phyloP scores from a whole-genome alignment of 1,140 invertebrate species.

The Brachionus koreanus region DNA sequence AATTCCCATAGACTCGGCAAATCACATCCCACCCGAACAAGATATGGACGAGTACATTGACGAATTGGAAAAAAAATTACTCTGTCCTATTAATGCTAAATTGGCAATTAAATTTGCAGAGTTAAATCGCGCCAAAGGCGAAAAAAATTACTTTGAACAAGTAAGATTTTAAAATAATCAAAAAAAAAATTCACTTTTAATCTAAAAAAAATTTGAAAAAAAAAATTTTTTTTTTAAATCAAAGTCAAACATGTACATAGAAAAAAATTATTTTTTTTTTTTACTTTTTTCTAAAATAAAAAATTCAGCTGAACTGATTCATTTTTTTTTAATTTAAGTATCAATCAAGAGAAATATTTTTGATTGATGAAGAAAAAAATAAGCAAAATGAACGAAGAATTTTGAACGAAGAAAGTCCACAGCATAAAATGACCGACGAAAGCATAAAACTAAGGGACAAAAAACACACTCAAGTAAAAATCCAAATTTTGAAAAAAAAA shows the following conservation, averaged over 20 bases:
- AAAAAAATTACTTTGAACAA: constrained; percentile 26
- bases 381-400: background rate
- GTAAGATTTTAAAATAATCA: background rate
- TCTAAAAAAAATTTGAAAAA: no score
- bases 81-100: constrained; percentile 4
- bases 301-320: no score
- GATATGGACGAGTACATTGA: background rate
- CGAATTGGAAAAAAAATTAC: background rate
- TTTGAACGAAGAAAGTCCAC: background rate
- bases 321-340: constrained; percentile 6
- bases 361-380: background rate
- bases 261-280: background rate
- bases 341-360: background rate
- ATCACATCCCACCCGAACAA: background rate
- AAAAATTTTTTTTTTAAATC: no score
- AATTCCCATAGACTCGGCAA: background rate
- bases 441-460: constrained; percentile 30
- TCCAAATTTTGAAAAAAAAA: background rate
- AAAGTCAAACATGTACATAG: no score
- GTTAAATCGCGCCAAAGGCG: constrained; percentile 6
- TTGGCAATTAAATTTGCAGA: constrained; percentile 32
- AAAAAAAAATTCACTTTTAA: no score
- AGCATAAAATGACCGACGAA: background rate
- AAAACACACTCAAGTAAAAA: constrained; percentile 25
- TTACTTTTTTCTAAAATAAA: no score